phyloP scores from a whole-genome alignment of 2,888 invertebrate genomes.

The Carpatolechia fugitivella region DNA sequence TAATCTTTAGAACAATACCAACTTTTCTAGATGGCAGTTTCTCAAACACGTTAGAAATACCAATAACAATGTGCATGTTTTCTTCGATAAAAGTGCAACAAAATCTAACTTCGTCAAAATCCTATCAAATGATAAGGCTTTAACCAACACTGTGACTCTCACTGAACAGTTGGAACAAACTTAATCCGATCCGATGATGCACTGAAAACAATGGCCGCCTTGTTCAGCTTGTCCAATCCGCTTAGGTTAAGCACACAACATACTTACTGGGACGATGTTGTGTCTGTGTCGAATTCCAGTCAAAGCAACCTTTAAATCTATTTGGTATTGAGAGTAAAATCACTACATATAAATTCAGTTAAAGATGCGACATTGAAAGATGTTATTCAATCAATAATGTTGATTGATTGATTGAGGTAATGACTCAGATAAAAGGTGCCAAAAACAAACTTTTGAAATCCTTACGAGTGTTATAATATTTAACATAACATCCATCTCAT shows the following conservation, averaged over 20 bases:
- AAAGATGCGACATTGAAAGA: too few relatives aligned
- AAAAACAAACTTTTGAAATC: too few relatives aligned
- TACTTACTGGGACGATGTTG: not conserved
- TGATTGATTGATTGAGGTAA: too few relatives aligned
- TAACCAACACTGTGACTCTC: not conserved
- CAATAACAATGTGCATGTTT: too few relatives aligned
- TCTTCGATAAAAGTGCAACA: too few relatives aligned
- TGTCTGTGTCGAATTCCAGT: not conserved
- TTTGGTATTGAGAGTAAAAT: not conserved
- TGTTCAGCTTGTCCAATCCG: slow-evolving; percentile 6
- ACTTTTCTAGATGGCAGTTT: too few relatives aligned
- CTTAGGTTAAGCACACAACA: not conserved
- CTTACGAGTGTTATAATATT: too few relatives aligned
- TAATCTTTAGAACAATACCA: too few relatives aligned
- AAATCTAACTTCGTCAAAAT: not conserved
- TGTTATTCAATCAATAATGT: too few relatives aligned
- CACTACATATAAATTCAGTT: not conserved
- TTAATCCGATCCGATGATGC: not conserved
- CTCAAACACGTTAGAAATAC: too few relatives aligned
- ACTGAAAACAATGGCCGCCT: slow-evolving; percentile 2
- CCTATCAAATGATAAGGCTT: not conserved
- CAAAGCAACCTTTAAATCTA: not conserved
- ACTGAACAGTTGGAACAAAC: not conserved
- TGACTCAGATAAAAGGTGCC: too few relatives aligned
- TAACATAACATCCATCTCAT: too few relatives aligned